Percentiles rank a stretch among this genome's conserved stretches.
Evolutionary conservation across 2,888 invertebrate genomes (phyloP).

Genomic region (Drosophila phalerata): DNA sequence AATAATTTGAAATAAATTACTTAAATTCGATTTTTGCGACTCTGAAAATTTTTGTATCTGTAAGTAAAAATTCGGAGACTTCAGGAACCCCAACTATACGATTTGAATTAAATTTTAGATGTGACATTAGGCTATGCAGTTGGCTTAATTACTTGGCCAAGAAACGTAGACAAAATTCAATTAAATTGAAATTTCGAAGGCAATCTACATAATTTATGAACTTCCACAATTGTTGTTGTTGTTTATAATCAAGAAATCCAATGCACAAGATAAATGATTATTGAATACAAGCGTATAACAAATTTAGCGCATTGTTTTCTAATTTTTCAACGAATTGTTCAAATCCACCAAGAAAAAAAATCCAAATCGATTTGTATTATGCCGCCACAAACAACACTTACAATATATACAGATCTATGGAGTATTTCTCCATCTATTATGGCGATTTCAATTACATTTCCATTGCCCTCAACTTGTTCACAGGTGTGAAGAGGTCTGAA

Average conservation of each 20-base stretch:
- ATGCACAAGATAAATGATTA: conserved; percentile 75
- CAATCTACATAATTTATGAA: conserved; percentile 60
- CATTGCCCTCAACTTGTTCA: conserved; percentile 64
- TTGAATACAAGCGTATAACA: conserved; percentile 59
- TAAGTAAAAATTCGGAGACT: not conserved
- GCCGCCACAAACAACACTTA: conserved; percentile 29
- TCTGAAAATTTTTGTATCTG: not conserved
- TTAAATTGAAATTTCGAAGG: conserved; percentile 40
- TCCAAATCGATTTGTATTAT: conserved; percentile 65
- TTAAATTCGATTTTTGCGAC: not conserved
- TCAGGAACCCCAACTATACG: not conserved
- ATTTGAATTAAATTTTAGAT: not conserved
- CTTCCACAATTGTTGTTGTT: conserved; percentile 30
- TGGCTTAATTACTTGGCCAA: not conserved
- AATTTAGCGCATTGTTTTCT: conserved; percentile 73
- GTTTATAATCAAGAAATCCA: conserved; percentile 69
- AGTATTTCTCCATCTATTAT: conserved; percentile 10
- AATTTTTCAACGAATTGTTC: conserved; percentile 67
- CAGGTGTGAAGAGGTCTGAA: conserved; percentile 72
- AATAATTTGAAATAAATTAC: not conserved
- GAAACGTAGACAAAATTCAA: conserved; percentile 10
- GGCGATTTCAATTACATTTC: conserved; percentile 68
- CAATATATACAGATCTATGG: conserved; percentile 32
- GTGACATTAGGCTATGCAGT: conserved; percentile 10
- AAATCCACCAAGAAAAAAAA: conserved; percentile 28